phyloP scores from a whole-genome alignment of 2,113 vertebrate species.

The Podarcis cretensis region DNA sequence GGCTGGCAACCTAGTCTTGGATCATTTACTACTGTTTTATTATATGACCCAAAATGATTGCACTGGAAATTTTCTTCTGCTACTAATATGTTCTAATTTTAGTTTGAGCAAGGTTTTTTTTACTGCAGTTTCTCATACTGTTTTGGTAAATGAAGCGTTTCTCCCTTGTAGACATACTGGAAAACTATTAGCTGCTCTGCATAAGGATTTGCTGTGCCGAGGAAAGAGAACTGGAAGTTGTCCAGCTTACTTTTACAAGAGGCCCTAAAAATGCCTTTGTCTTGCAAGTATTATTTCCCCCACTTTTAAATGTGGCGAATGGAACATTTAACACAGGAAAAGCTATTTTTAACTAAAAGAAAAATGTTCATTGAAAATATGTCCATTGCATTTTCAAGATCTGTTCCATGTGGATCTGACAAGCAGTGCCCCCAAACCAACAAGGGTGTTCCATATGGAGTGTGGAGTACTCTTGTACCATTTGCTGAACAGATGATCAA shows the following conservation, averaged over 20 bases:
- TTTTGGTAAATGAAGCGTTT: slow-evolving; percentile 38
- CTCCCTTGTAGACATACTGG: slow-evolving; percentile 17
- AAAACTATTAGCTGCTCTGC: slow-evolving; percentile 43
- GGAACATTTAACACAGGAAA: neutral
- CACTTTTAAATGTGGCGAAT: neutral
- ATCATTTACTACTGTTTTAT: slow-evolving; percentile 29
- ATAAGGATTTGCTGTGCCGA: slow-evolving; percentile 28
- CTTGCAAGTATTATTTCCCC: neutral
- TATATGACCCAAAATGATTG: slow-evolving; percentile 37
- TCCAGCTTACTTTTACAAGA: slow-evolving; percentile 22
- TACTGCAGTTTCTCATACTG: slow-evolving; percentile 35
- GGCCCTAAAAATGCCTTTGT: neutral
- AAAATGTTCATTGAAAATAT: neutral
- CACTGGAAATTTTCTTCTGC: slow-evolving; percentile 15
- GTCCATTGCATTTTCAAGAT: neutral
- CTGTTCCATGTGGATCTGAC: no score
- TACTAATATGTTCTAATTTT: slow-evolving; percentile 50
- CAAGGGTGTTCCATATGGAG: neutral
- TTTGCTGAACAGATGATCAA: neutral
- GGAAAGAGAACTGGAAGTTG: slow-evolving; percentile 19
- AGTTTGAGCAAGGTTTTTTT: slow-evolving; percentile 31
- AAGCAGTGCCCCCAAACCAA: neutral
- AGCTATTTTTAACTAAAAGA: neutral
- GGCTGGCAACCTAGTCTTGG: slow-evolving; percentile 9
- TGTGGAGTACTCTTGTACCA: neutral